Evolutionary conservation across 1,140 invertebrate species (phyloP), one percentile per base, ranked within the genome.

Genomic region (Drosophila burlai): DNA sequence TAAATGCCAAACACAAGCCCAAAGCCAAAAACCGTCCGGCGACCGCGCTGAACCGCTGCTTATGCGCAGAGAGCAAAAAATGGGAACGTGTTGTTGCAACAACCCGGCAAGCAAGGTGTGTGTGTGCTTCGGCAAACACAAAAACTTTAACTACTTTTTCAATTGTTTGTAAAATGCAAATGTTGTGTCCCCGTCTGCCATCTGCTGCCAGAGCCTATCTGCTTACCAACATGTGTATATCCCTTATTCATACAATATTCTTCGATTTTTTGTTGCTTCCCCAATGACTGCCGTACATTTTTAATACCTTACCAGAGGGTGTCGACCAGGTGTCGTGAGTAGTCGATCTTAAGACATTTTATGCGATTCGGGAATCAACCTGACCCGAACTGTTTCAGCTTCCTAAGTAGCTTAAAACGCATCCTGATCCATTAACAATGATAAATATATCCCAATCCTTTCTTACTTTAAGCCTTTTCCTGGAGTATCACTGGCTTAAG

Each of bases 161-260:
- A 84, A 90, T 90, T 90, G 85, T 90, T 90, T 90, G 85, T 84
- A 90, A 90, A 90, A 89, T 89, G 85, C 85, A 89, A 90, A 90
- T 90, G 59, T 77, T 90, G 59, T 80, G 65, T 55, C 73, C 69
- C 73, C 80, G 65, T 76, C 77, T 65, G 55, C 64, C 77, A 73
- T 61, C 54, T 55, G 40, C 57, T 40, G 36, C 36, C 52, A 21
- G 31, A 3, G 52, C 13, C 52, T 55, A 40, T 55, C 52, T 57
- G 54, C 54, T 57, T 26, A 57, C 54, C 54, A n/a, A 57, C 54
- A 57, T 57, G 54, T 57, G 54, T 68, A 76, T 65, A 86, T 84
- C 72, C 84, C 72, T 83, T 89, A 89, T 83, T 76, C 80, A 89
- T 75, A 90, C 79, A 80, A 82, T 84, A 90, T 85, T 21, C 54